Base-by-base conservation (phyloP, 2,888 invertebrate genomes). In the Drosophila hamatofila region DNA sequence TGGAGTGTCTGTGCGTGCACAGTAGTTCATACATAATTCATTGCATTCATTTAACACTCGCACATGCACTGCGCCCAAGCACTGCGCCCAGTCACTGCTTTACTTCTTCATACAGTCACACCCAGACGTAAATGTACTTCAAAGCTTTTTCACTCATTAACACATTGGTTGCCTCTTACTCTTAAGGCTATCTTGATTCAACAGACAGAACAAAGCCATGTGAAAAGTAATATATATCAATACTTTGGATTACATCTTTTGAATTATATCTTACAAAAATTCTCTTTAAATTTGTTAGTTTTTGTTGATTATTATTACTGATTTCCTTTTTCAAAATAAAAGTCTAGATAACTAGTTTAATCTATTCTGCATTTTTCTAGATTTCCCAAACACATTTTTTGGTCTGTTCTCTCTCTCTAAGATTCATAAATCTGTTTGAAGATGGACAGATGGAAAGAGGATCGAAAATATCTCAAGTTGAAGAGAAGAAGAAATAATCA, bases 1-100 rank as follows among this genome's bases (percentile, higher is more conserved):
- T 44, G 35, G 18, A 56, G 39, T 48, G 14, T 48, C 49, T 44
- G 56, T 35, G 39, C 44, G 54, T 72, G 67, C 83, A 75, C 74
- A 76, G 88, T 80, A 85, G 85, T 88, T 85, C 89, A 89, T 85
- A 82, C 83, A 90, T 89, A 75, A 86, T 86, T 86, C 86, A 85
- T 85, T 82, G 85, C 85, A 83, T 88, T 88, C 83, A 89, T 83
- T 86, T 86, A 90, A 83, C 88, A 85, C 89, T 76, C 87, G 60
- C 87, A 41, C 64, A 52, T 65, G 60, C 66, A 51, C 46, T 44
- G 30, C 41, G 12, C 37, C 63, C 54, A 55, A 37, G 54, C 58
- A 60, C 35, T 58, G 41, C 66, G 59, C 63, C 48, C 67, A 58
- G 46, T 66, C 54, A 62, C 62, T 68, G 35, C 56, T 62, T 76